phyloP scores from a whole-genome alignment of 2,113 vertebrate genomes.

The Chlorodrepanis virens region DNA sequence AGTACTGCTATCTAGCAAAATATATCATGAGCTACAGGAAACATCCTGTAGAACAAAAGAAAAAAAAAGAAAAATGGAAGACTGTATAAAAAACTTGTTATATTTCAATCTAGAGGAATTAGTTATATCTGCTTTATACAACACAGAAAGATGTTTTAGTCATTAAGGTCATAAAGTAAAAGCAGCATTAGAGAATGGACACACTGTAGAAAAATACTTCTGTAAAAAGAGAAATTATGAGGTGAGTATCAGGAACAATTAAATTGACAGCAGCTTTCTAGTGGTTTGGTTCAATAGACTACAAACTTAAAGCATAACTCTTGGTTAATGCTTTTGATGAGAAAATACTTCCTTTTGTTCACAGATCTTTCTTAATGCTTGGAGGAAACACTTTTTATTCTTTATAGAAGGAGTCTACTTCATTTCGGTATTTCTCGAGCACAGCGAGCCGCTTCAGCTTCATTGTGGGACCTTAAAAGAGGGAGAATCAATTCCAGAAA shows the following conservation, averaged over 20 bases:
- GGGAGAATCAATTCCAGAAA: neutral
- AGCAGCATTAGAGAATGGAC: neutral
- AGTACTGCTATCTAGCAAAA: neutral
- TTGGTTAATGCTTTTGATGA: neutral
- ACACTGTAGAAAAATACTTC: neutral
- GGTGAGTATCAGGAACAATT: neutral
- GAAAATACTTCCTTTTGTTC: neutral
- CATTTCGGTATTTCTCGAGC: conserved; percentile 77
- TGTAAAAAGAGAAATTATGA: neutral
- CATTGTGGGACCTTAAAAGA: conserved; percentile 84
- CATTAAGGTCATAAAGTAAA: neutral
- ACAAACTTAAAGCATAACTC: neutral
- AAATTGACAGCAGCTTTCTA: neutral
- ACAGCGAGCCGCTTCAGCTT: conserved; percentile 80
- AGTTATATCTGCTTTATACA: neutral
- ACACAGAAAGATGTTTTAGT: neutral
- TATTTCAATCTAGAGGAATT: neutral
- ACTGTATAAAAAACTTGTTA: neutral
- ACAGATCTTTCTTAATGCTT: neutral
- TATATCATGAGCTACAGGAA: neutral
- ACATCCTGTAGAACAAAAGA: neutral
- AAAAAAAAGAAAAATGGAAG: neutral
- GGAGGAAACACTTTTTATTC: neutral
- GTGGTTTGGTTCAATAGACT: neutral
- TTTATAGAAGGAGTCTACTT: conserved; percentile 79